Percentiles rank a stretch among this genome's conserved stretches.
These are phyloP conservation scores for Australoheros scitulus DNA, from an alignment of 2,113 vertebrate species.

Conservation along the genomic window DNA sequence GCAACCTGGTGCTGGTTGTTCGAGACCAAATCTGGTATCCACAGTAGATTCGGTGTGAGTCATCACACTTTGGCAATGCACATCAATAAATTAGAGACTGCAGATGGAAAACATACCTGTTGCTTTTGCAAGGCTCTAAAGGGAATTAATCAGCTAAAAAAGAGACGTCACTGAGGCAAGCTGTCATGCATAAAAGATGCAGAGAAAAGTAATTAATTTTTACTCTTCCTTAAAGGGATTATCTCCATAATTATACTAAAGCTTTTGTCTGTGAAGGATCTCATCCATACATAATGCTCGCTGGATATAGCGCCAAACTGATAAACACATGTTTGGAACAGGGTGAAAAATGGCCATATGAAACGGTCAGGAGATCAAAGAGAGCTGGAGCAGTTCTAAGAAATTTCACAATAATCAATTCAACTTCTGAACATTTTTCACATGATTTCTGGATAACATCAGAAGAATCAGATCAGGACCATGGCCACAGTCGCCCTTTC, in stretches of 20 bases:
- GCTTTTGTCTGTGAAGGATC: constrained; percentile 2
- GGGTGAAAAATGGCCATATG: background rate
- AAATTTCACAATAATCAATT: background rate
- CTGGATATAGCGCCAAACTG: background rate
- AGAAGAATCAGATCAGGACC: background rate
- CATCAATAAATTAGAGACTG: constrained; percentile 37
- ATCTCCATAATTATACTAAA: background rate
- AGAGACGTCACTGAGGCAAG: constrained; percentile 25
- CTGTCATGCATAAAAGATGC: constrained; percentile 36
- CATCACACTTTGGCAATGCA: constrained; percentile 20
- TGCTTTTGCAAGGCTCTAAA: constrained; percentile 33
- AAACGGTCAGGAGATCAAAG: background rate
- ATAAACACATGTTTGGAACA: background rate
- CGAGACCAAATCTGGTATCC: constrained; percentile 7
- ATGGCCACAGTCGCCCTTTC: background rate
- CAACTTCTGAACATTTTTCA: background rate
- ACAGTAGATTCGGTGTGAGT: constrained; percentile 21
- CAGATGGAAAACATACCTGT: constrained; percentile 59
- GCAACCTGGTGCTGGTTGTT: background rate
- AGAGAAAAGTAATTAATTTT: constrained; percentile 5
- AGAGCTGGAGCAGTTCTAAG: background rate
- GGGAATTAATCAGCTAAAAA: constrained; percentile 35
- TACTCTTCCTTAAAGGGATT: constrained; percentile 7
- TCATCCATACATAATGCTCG: background rate
- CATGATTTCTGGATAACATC: background rate